These are phyloP conservation scores for Campoplex nolae DNA, from an alignment of 2,888 invertebrate species.

Conservation along the genomic window DNA sequence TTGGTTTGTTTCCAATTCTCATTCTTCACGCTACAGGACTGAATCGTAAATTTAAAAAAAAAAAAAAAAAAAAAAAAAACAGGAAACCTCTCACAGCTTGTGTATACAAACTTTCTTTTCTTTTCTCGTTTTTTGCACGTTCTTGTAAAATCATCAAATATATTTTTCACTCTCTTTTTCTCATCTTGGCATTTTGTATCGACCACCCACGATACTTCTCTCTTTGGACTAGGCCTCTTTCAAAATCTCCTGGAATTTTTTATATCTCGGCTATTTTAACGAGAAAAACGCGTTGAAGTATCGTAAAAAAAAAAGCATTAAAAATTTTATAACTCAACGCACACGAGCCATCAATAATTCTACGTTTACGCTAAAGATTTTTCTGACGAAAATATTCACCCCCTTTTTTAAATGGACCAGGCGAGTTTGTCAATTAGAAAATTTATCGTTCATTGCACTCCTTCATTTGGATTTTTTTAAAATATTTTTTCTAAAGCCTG, in stretches of 20 bases:
- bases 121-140: not conserved
- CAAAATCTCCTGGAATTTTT: slow-evolving; percentile 18
- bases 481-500: not conserved
- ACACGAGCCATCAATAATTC: not conserved
- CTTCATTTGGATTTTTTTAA: not conserved
- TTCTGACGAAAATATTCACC: not conserved
- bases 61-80: slow-evolving; percentile 21
- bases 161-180: slow-evolving; percentile 20
- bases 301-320: not conserved
- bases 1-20: not conserved
- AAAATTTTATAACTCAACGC: not conserved
- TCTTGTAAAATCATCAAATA: slow-evolving; percentile 45
- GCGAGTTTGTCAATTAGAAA: not conserved
- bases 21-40: not conserved
- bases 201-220: slow-evolving; percentile 17
- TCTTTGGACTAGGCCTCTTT: slow-evolving; percentile 13
- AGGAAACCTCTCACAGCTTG: not conserved
- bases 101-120: not conserved
- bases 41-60: slow-evolving; percentile 35
- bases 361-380: not conserved
- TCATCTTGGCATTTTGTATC: not conserved
- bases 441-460: not conserved
- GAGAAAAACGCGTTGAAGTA: slow-evolving; percentile 19
- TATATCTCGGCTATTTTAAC: slow-evolving; percentile 12
- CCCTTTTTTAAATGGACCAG: not conserved